Conservation (phyloP, 2,113 vertebrate species). For the Centropus bengalensis region DNA sequence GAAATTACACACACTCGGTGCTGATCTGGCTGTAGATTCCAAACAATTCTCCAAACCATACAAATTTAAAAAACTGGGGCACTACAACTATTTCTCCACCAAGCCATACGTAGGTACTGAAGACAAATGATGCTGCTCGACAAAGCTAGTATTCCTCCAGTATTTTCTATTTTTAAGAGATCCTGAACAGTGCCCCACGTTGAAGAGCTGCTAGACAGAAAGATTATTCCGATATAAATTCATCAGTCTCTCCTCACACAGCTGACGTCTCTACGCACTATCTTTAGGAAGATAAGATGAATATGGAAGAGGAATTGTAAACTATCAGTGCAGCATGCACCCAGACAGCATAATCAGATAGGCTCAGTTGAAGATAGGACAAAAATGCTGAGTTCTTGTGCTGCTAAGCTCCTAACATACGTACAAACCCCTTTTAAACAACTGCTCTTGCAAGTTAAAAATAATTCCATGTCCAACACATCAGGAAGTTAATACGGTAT, state of each 20-base stretch:
- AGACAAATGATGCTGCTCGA: accelerated
- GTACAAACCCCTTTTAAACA: background rate
- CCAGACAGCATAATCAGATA: background rate
- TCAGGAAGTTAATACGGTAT: background rate
- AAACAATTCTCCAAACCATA: background rate
- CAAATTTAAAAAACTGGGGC: background rate
- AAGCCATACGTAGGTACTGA: background rate
- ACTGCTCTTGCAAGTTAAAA: background rate
- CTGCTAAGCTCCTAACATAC: background rate
- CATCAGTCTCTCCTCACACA: slow-evolving; percentile 1
- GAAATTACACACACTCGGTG: background rate
- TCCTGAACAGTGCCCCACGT: accelerated
- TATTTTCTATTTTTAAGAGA: slow-evolving; percentile 16
- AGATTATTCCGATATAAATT: background rate
- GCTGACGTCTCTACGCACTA: background rate
- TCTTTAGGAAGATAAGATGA: slow-evolving; percentile 21
- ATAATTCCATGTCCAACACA: background rate
- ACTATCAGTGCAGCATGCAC: background rate
- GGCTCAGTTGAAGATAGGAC: background rate
- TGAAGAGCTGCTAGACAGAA: slow-evolving; percentile 35
- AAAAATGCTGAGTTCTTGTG: background rate
- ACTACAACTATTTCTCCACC: background rate
- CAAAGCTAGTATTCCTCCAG: background rate
- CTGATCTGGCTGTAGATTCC: background rate
- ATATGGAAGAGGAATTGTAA: background rate